Percentiles rank a stretch among this genome's conserved stretches.
phyloP scores from a whole-genome alignment of 2,797 vertebrate genomes.

The Podarcis lilfordi region DNA sequence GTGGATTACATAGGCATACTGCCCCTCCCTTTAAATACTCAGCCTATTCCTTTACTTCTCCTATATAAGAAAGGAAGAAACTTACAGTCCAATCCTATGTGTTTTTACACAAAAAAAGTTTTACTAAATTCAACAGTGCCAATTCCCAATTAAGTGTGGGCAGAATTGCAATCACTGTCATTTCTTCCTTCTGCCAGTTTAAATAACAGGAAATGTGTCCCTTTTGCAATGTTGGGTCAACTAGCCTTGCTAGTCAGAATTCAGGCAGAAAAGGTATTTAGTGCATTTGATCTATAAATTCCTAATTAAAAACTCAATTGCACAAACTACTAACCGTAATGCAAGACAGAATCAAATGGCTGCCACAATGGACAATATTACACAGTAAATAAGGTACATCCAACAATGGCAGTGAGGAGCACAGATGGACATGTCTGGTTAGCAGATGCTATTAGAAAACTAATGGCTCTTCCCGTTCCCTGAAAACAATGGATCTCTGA shows the following conservation, averaged over 20 bases:
- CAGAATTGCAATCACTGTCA: background rate
- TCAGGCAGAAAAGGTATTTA: background rate
- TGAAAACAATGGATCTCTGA: background rate
- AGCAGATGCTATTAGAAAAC: background rate
- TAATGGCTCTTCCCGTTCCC: background rate
- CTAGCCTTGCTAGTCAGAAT: background rate
- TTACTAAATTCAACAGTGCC: background rate
- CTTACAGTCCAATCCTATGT: background rate
- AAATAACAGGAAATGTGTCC: background rate
- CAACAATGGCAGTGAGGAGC: background rate
- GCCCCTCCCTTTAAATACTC: background rate
- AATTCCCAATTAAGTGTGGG: background rate
- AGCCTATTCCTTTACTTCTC: background rate
- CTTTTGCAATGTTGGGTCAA: background rate
- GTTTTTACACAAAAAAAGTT: background rate
- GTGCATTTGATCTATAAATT: background rate
- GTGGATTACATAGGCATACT: background rate
- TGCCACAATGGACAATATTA: background rate
- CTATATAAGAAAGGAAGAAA: background rate
- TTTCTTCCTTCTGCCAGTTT: background rate
- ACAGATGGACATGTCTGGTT: background rate
- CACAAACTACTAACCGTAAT: background rate
- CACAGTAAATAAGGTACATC: background rate
- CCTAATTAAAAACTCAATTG: background rate
- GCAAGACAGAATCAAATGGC: background rate